Percentiles rank a stretch among this genome's conserved stretches.
Evolutionary conservation across 2,113 vertebrate genomes (phyloP).

Genomic region (Clarias gariepinus): DNA sequence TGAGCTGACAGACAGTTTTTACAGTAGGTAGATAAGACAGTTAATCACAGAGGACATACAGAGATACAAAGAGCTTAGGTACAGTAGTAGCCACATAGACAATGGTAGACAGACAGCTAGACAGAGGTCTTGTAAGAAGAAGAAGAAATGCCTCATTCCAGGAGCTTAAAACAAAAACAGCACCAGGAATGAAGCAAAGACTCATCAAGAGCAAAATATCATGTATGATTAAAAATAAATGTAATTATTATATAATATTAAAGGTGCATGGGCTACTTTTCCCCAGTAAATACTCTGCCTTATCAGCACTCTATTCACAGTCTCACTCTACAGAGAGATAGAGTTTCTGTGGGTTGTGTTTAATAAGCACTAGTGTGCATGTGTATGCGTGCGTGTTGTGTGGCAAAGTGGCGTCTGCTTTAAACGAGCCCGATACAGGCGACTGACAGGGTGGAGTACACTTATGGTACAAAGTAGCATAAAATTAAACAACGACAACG

Average conservation of each 20-base stretch:
- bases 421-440: constrained; percentile 40
- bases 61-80: constrained; percentile 11
- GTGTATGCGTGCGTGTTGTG: constrained; percentile 1
- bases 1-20: neutral
- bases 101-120: neutral
- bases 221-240: neutral
- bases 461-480: constrained; percentile 18
- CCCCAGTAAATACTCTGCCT: constrained; percentile 14
- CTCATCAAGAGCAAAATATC: neutral
- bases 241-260: constrained; percentile 1
- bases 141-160: neutral
- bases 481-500: constrained; percentile 32
- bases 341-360: constrained; percentile 30
- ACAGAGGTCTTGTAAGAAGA: neutral
- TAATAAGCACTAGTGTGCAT: neutral
- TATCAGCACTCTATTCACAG: constrained; percentile 44
- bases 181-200: neutral
- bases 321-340: constrained; percentile 36
- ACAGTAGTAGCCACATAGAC: neutral
- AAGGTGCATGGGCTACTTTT: constrained; percentile 16
- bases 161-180: neutral
- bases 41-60: constrained; percentile 8
- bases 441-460: constrained; percentile 27
- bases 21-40: neutral
- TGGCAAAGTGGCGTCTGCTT: constrained; percentile 41